Evolutionary conservation across 2,888 invertebrate species (phyloP).

Genomic region (Dichetophora obliterata): DNA sequence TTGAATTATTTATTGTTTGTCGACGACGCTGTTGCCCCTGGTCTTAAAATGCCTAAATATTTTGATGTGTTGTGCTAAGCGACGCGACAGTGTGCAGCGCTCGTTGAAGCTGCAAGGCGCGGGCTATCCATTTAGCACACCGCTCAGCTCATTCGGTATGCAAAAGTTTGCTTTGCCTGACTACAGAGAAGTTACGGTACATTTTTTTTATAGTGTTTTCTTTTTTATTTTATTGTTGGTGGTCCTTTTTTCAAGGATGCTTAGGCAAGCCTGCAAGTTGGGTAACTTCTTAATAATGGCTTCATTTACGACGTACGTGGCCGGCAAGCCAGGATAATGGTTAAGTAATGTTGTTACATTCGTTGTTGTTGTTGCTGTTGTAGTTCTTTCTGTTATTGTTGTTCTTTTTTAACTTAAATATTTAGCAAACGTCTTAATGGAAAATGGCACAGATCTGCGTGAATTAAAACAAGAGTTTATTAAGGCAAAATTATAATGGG

Average conservation of each 20-base stretch:
- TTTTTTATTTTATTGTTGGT: background rate
- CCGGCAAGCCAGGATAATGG: conserved; percentile 14
- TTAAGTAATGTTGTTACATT: conserved; percentile 25
- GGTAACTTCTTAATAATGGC: conserved; percentile 25
- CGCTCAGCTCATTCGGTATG: conserved; percentile 25
- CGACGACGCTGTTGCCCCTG: conserved; percentile 53
- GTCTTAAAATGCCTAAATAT: conserved; percentile 60
- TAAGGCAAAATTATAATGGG: no score
- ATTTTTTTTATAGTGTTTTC: background rate
- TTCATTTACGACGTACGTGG: conserved; percentile 26
- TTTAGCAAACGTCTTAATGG: conserved; percentile 13
- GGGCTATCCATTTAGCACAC: background rate
- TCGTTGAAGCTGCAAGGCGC: background rate
- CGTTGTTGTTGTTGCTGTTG: no score
- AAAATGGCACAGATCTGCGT: no score
- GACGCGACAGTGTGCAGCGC: background rate
- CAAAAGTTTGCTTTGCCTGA: conserved; percentile 21
- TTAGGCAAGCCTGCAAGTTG: background rate
- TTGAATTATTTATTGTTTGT: conserved; percentile 63
- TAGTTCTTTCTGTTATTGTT: no score
- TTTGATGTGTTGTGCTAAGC: conserved; percentile 39
- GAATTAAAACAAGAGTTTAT: no score
- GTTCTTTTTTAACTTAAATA: background rate
- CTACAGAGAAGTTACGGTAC: background rate
- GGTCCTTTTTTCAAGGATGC: background rate